phyloP scores from a whole-genome alignment of 1,140 invertebrate genomes.

The Macrostomum lignano region DNA sequence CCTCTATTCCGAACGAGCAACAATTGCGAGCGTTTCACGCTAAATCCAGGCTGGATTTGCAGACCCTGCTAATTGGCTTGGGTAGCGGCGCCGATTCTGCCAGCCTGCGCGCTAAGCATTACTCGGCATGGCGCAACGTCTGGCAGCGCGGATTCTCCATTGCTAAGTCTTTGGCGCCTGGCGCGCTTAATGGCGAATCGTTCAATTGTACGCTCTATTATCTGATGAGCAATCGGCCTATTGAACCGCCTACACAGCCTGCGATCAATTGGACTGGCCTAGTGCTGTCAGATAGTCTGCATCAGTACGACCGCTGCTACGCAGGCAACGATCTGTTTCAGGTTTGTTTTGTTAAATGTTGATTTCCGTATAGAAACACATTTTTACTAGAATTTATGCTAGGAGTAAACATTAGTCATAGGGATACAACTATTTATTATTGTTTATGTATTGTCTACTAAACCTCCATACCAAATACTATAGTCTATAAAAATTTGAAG shows the following conservation, averaged over 20 bases:
- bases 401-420: too few relatives aligned
- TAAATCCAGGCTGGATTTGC: too few relatives aligned
- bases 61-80: too few relatives aligned
- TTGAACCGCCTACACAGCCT: constrained; percentile 12
- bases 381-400: not conserved
- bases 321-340: constrained; percentile 56
- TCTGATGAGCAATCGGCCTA: constrained; percentile 38
- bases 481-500: too few relatives aligned
- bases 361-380: not conserved
- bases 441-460: too few relatives aligned
- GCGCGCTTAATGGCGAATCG: constrained; percentile 51
- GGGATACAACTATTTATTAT: too few relatives aligned
- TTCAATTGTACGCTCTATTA: constrained; percentile 73
- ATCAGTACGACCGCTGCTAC: constrained; percentile 61
- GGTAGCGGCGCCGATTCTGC: too few relatives aligned
- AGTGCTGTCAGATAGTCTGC: constrained; percentile 37
- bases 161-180: constrained; percentile 50
- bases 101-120: too few relatives aligned
- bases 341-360: constrained; percentile 14
- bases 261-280: constrained; percentile 34
- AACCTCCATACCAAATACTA: too few relatives aligned
- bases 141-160: constrained; percentile 60
- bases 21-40: too few relatives aligned
- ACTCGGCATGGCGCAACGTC: constrained; percentile 18
- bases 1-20: too few relatives aligned